Evolutionary conservation across 1,140 invertebrate genomes (phyloP).

Genomic region (Ganaspis sp.): DNA sequence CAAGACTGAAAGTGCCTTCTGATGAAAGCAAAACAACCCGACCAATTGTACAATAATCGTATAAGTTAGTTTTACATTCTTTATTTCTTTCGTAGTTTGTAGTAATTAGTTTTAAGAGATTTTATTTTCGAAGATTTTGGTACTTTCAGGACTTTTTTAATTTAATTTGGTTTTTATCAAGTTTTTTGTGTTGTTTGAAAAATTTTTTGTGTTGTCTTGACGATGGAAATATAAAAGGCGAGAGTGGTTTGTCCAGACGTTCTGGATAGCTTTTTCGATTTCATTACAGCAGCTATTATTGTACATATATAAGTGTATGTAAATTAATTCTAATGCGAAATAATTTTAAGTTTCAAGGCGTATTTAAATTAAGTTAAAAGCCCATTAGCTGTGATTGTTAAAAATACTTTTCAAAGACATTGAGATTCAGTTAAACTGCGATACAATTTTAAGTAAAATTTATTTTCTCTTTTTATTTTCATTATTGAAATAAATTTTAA

Average conservation of each 20-base stretch:
- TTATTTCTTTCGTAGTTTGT: no score
- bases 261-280: slow-evolving; percentile 18
- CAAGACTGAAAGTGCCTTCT: neutral
- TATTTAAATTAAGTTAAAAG: slow-evolving; percentile 2
- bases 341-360: neutral
- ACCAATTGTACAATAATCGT: neutral
- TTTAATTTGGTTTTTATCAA: no score
- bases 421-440: neutral
- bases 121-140: neutral
- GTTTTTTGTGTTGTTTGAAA: no score
- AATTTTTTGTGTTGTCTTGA: no score
- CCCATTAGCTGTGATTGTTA: neutral
- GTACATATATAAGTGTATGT: neutral
- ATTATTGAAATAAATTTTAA: no score
- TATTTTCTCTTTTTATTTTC: no score
- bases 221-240: slow-evolving; percentile 5
- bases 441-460: no score
- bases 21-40: neutral
- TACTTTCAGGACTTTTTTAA: neutral
- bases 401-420: neutral
- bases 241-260: neutral
- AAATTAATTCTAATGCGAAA: neutral
- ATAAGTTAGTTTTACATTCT: neutral
- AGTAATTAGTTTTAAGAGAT: neutral
- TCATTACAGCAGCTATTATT: slow-evolving; percentile 8